Conservation (phyloP, 2,113 vertebrate genomes). For the Sakesphorus luctuosus region DNA sequence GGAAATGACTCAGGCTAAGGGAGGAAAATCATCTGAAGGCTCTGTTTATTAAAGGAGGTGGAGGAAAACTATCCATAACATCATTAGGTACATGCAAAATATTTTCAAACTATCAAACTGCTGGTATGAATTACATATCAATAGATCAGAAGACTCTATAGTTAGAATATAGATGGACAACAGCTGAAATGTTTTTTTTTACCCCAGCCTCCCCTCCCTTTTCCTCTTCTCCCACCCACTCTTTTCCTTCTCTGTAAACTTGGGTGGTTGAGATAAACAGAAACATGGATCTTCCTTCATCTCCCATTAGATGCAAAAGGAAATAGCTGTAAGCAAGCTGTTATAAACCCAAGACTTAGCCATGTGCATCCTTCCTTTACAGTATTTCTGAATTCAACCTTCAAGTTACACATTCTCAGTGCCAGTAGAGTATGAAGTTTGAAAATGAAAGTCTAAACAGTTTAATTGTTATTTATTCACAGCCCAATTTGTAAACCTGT, state of each 20-base stretch:
- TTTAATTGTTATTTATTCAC: constrained; percentile 13
- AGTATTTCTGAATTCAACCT: background rate
- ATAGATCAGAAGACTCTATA: background rate
- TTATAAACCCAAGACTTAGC: background rate
- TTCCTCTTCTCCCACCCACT: constrained; percentile 26
- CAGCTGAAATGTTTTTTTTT: background rate
- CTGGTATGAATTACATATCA: background rate
- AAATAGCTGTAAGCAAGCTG: constrained; percentile 43
- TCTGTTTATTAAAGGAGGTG: constrained; percentile 51
- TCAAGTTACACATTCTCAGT: background rate
- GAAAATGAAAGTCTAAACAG: background rate
- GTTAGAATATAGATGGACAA: background rate
- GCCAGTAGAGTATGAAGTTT: background rate
- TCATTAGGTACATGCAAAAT: background rate
- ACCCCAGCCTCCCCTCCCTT: background rate
- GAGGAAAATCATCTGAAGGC: constrained; percentile 50
- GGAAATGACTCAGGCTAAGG: constrained; percentile 63
- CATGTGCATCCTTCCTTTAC: background rate
- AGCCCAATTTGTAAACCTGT: background rate
- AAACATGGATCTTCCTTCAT: background rate
- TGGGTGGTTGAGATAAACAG: constrained; percentile 8
- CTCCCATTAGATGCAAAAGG: background rate
- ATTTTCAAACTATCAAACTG: background rate
- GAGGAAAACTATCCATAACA: background rate
- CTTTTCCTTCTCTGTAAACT: constrained; percentile 36